Percentiles rank a stretch among this genome's conserved stretches.
Conservation (phyloP, 2,113 vertebrate species). For the Elephantulus edwardii region DNA sequence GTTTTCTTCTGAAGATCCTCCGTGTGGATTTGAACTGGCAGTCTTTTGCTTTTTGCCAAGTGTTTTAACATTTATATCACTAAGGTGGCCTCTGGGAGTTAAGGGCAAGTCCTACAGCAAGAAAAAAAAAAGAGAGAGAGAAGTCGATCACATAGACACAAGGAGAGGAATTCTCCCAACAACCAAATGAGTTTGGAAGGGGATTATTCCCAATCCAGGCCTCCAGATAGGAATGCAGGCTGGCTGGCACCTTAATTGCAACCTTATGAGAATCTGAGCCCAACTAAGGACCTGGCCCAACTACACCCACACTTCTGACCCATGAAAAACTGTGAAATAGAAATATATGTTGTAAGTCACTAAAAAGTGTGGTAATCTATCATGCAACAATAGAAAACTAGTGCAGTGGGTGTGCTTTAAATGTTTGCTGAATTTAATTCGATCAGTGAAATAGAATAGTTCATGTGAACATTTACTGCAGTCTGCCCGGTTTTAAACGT, state of each 20-base stretch:
- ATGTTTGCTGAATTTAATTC: constrained; percentile 33
- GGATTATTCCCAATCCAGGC: neutral
- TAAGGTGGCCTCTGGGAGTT: neutral
- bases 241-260: neutral
- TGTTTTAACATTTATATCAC: neutral
- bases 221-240: neutral
- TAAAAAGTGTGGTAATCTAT: neutral
- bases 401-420: constrained; percentile 40
- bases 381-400: constrained; percentile 7
- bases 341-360: neutral
- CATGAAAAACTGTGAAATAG: neutral
- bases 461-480: constrained; percentile 32
- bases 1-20: neutral
- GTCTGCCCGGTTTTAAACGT: constrained; percentile 11
- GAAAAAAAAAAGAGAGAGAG: neutral
- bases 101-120: neutral
- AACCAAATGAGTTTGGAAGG: neutral
- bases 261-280: neutral
- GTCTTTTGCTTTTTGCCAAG: neutral
- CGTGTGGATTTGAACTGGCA: neutral
- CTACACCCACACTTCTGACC: neutral
- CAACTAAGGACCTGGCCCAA: neutral
- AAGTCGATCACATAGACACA: neutral
- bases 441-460: constrained; percentile 44
- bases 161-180: constrained; percentile 6